Percentiles rank a stretch among this genome's conserved stretches.
Conservation (phyloP, 2,797 vertebrate species). For the Momotus momota region DNA sequence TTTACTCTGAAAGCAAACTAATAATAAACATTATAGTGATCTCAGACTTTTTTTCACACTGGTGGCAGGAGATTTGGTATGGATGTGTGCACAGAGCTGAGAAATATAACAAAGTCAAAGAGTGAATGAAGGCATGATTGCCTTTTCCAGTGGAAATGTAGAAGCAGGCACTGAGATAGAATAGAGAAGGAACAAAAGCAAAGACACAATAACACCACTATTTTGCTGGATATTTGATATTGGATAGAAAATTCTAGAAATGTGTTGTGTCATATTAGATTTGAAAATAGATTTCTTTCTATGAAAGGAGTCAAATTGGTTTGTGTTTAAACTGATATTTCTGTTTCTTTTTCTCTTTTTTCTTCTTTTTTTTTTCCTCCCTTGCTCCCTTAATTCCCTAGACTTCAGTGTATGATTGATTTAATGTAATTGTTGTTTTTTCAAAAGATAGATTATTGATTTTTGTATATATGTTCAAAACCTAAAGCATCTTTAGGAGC, state of each 20-base stretch:
- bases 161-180: neutral
- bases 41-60: neutral
- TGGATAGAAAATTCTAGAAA: neutral
- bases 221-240: neutral
- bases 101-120: neutral
- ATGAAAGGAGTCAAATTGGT: neutral
- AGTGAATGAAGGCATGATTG: neutral
- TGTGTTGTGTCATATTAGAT: neutral
- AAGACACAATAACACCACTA: accelerated
- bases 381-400: neutral
- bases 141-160: neutral
- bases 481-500: neutral
- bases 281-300: neutral
- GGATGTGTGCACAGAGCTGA: neutral
- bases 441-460: neutral
- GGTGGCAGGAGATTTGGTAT: neutral
- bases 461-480: neutral
- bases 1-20: neutral
- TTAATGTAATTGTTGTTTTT: neutral
- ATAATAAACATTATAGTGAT: neutral
- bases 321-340: neutral
- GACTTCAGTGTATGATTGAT: accelerated
- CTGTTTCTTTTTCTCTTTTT: accelerated
- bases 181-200: neutral
- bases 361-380: accelerated